Evolutionary conservation across 30 jellyfish, hydroid and myxozoan genomes (phyloP), one percentile per base, ranked within the genome.

Genomic region (Nemopilema nomurai): DNA sequence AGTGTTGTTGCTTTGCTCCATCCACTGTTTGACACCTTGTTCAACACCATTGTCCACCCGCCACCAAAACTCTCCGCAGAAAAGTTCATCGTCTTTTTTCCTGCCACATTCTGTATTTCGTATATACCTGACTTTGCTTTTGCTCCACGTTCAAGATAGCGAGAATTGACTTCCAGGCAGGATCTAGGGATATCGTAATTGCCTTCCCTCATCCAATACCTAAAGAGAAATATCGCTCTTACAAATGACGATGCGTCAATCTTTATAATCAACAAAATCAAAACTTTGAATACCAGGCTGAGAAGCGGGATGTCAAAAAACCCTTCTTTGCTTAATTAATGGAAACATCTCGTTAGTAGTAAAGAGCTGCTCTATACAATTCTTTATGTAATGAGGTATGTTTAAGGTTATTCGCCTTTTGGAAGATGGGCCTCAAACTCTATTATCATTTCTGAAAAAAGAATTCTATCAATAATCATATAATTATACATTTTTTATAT

Each of bases 121-220:
- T 82, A 90, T 0, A 16, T 28, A 4, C 91, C 97, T 4, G 93
- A 79, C 21, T 79, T 74, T 4, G 84, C 62, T 21, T 30, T 33
- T 22, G 51, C 63, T 3, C 81, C 80, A n/a, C 49, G 50, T 7
- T 32, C 31, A 20, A 77, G 29, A 31, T 63, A 67, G 13, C 97
- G 74, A 18, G 67, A 65, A 25, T 69, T 32, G 0, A 90, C 67
- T 28, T 90, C 94, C 77, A 66, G 27, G 80, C 97, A 90, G 6
- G 97, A 90, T 18, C 1, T 20, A 21, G 97, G 97, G 49, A 51
- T 16, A 17, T 23, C 30, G 67, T 31, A 29, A 8, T 68, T 66
- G 33, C 97, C 94, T 70, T 90, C 97, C n/a, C 97, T 80, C 69
- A 90, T 17, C 97, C 97, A 90, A 66, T 90, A 90, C 97, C 97